Conservation (phyloP, 1,140 invertebrate genomes). For the Galendromus occidentalis region DNA sequence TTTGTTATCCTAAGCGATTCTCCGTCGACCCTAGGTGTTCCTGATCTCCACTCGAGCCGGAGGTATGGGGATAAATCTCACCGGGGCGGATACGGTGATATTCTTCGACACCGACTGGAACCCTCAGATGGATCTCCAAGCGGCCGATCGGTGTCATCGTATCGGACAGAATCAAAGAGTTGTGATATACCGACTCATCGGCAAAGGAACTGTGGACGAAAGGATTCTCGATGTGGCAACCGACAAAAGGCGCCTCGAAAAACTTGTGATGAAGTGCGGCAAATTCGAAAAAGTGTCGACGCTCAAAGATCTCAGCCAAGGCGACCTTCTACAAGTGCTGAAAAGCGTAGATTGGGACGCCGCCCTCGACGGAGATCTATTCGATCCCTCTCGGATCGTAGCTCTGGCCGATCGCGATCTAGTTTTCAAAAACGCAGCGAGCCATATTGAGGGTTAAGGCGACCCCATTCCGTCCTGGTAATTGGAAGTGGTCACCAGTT, state of each 20-base stretch:
- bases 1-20: too few relatives aligned
- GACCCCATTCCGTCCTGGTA: too few relatives aligned
- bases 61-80: slow-evolving; percentile 93
- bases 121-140: slow-evolving; percentile 95
- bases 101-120: slow-evolving; percentile 99
- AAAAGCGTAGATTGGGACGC: neutral
- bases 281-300: neutral
- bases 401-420: neutral
- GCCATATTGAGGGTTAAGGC: too few relatives aligned
- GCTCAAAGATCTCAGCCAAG: neutral
- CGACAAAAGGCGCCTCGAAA: slow-evolving; percentile 81
- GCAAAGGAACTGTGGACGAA: slow-evolving; percentile 97
- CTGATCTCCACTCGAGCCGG: slow-evolving; percentile 98
- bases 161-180: slow-evolving; percentile 97
- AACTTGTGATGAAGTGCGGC: slow-evolving; percentile 54
- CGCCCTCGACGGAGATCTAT: neutral
- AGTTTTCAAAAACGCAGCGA: neutral
- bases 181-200: slow-evolving; percentile 72
- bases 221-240: slow-evolving; percentile 96
- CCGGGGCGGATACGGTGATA: slow-evolving; percentile 94
- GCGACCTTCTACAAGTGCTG: neutral
- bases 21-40: slow-evolving; percentile 50
- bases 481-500: too few relatives aligned
- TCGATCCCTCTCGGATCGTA: neutral
- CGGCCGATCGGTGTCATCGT: slow-evolving; percentile 87